Percentiles rank a stretch among this genome's conserved stretches.
These are phyloP conservation scores for Cephus sareptanus DNA, from an alignment of 2,888 invertebrate species.

Conservation along the genomic window DNA sequence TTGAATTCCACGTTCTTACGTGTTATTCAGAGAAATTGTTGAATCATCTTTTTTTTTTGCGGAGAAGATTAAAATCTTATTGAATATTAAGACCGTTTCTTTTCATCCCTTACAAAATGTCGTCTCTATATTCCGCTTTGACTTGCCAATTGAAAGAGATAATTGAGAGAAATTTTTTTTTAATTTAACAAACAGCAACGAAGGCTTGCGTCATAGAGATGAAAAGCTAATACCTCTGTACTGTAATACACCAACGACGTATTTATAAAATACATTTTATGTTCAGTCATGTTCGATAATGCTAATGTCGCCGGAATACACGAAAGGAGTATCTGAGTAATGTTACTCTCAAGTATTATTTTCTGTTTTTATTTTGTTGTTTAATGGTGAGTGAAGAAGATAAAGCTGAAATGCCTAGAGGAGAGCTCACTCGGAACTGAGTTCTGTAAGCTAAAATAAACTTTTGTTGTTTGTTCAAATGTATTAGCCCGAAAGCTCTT, in stretches of 20 bases:
- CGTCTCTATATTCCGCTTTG: background rate
- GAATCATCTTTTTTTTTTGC: background rate
- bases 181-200: background rate
- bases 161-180: background rate
- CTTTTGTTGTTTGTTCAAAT: constrained; percentile 17
- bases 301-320: background rate
- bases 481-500: constrained; percentile 16
- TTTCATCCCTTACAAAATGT: background rate
- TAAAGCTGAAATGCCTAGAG: constrained; percentile 22
- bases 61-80: background rate
- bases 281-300: background rate
- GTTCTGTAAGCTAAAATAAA: constrained; percentile 15
- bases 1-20: background rate
- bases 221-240: background rate
- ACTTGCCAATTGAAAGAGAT: background rate
- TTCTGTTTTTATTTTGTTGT: constrained; percentile 33
- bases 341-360: constrained; percentile 17
- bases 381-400: constrained; percentile 40
- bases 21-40: background rate
- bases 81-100: background rate
- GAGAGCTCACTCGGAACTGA: background rate
- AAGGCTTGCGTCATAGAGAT: background rate
- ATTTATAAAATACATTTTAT: background rate
- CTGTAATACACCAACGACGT: background rate
- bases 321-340: constrained; percentile 19